Percentiles rank a stretch among this genome's conserved stretches.
These are phyloP conservation scores for Shargacucullia verbasci DNA, from an alignment of 2,888 invertebrate species.

Conservation along the genomic window DNA sequence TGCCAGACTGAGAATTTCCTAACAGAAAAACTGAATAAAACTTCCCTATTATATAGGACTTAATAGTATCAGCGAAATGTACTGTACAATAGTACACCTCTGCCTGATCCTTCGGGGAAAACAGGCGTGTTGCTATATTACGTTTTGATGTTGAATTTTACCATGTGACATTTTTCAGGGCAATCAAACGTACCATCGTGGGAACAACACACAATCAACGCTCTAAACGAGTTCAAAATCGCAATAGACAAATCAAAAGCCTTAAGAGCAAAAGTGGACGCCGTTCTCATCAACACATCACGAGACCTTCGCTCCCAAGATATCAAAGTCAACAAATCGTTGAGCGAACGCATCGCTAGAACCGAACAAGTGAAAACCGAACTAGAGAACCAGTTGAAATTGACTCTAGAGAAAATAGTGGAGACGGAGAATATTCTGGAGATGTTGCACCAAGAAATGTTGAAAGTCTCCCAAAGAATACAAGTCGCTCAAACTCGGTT, in stretches of 20 bases:
- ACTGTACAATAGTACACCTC: too few relatives aligned
- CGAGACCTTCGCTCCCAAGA: slow-evolving; percentile 95
- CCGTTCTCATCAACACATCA: slow-evolving; percentile 92
- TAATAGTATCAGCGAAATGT: too few relatives aligned
- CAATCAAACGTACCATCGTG: slow-evolving; percentile 95
- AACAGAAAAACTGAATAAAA: too few relatives aligned
- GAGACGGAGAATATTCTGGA: slow-evolving; percentile 82
- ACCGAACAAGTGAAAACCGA: slow-evolving; percentile 92
- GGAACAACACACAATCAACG: slow-evolving; percentile 94
- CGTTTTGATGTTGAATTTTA: too few relatives aligned
- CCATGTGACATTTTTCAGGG: slow-evolving; percentile 63
- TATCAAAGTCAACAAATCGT: slow-evolving; percentile 92
- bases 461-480: slow-evolving; percentile 80
- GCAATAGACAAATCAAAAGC: slow-evolving; percentile 92
- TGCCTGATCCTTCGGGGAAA: too few relatives aligned
- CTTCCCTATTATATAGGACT: too few relatives aligned
- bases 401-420: slow-evolving; percentile 79
- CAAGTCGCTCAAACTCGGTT: slow-evolving; percentile 84
- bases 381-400: slow-evolving; percentile 91
- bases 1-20: too few relatives aligned
- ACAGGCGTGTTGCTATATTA: too few relatives aligned
- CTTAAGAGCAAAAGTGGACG: slow-evolving; percentile 92
- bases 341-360: slow-evolving; percentile 92
- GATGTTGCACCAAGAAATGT: slow-evolving; percentile 79
- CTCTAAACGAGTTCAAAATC: slow-evolving; percentile 92